phyloP scores from a whole-genome alignment of 2,797 vertebrate genomes.

The Knipowitschia caucasica region DNA sequence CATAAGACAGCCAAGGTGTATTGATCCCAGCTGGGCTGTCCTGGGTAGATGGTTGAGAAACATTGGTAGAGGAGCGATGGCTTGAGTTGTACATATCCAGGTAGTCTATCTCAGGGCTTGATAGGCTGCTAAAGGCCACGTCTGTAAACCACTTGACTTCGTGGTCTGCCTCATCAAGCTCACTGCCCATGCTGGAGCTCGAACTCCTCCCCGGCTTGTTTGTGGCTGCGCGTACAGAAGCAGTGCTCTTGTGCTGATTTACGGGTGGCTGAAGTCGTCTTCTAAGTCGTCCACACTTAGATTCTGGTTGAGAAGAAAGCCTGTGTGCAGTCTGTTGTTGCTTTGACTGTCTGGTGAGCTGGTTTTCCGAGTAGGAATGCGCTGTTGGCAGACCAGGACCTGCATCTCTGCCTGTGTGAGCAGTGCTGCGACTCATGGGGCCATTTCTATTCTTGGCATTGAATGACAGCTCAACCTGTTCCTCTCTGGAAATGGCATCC shows the following conservation, averaged over 20 bases:
- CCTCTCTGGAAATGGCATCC: slow-evolving; percentile 75
- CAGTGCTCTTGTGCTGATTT: slow-evolving; percentile 54
- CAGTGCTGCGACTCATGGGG: slow-evolving; percentile 70
- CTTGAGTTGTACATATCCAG: slow-evolving; percentile 87
- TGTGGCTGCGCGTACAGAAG: slow-evolving; percentile 44
- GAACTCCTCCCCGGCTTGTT: slow-evolving; percentile 68
- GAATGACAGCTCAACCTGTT: slow-evolving; percentile 90
- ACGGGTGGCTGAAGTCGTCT: slow-evolving; percentile 60
- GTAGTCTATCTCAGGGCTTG: slow-evolving; percentile 75
- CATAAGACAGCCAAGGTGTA: slow-evolving; percentile 71
- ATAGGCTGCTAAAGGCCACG: slow-evolving; percentile 77
- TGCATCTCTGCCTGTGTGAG: slow-evolving; percentile 74
- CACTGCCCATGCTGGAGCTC: slow-evolving; percentile 81
- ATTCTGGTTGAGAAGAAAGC: slow-evolving; percentile 66
- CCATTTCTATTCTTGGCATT: slow-evolving; percentile 86
- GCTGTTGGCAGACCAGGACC: slow-evolving; percentile 71
- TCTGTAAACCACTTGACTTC: slow-evolving; percentile 85
- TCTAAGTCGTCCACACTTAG: slow-evolving; percentile 46
- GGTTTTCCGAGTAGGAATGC: slow-evolving; percentile 75
- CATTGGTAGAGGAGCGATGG: slow-evolving; percentile 74
- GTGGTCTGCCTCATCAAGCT: slow-evolving; percentile 82
- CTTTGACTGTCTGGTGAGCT: slow-evolving; percentile 67
- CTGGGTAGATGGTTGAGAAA: slow-evolving; percentile 80
- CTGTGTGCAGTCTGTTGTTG: slow-evolving; percentile 72
- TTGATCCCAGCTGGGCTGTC: slow-evolving; percentile 75